Conservation (phyloP, 1,140 invertebrate genomes). For the Bathynomus jamesi region DNA sequence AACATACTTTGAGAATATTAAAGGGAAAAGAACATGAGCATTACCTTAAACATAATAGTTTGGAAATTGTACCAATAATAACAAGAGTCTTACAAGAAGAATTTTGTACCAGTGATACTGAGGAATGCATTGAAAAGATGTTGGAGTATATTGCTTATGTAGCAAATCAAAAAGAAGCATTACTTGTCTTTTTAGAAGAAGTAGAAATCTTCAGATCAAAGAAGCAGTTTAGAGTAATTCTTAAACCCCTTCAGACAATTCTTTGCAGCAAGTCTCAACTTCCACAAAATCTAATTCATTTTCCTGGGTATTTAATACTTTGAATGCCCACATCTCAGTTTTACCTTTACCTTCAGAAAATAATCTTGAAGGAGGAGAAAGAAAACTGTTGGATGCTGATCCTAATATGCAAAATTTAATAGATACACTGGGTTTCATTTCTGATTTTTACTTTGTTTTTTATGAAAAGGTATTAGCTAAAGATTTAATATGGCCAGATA, state of each 20-base stretch:
- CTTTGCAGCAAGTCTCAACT: not conserved
- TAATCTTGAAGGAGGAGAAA: not conserved
- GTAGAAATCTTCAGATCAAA: not conserved
- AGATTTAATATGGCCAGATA: not conserved
- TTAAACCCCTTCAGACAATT: not conserved
- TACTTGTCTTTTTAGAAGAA: not conserved
- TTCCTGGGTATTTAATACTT: not conserved
- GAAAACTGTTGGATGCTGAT: not conserved
- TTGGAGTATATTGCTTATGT: not conserved
- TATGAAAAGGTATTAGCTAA: not conserved
- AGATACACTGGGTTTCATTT: not conserved
- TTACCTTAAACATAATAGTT: not conserved
- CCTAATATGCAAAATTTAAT: not conserved
- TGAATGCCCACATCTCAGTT: not conserved
- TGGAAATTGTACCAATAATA: not conserved
- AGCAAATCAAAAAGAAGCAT: not conserved
- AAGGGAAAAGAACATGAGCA: not conserved
- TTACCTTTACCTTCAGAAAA: not conserved
- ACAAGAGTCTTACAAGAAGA: not conserved
- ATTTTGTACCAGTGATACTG: not conserved
- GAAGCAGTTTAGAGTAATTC: not conserved
- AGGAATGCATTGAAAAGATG: not conserved
- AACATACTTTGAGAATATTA: too few species aligned
- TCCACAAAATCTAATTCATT: not conserved
- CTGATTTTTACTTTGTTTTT: not conserved